Conservation (phyloP, 1,140 invertebrate genomes). For the Eufriesea mexicana region DNA sequence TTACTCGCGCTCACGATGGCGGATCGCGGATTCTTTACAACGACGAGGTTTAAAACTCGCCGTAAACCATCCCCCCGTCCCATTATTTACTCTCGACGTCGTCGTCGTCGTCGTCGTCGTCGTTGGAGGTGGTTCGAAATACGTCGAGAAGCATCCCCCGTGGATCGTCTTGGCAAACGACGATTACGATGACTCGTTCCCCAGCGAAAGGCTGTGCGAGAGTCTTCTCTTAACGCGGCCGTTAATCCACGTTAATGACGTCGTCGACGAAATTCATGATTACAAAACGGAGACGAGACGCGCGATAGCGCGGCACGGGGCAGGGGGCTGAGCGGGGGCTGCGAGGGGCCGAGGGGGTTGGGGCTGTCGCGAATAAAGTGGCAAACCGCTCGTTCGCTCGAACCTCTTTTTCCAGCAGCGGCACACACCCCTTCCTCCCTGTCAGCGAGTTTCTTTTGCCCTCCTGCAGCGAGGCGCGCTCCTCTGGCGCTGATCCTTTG, state of each 20-base stretch:
- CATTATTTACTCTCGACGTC: no score
- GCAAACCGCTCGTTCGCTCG: conserved; percentile 34
- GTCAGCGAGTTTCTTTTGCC: conserved; percentile 7
- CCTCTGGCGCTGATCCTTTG: conserved; percentile 53
- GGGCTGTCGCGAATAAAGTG: conserved; percentile 38
- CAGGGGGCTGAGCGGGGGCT: background rate
- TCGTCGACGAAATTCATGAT: conserved; percentile 55
- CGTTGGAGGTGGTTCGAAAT: no score
- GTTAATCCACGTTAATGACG: conserved; percentile 57
- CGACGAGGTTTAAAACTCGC: no score
- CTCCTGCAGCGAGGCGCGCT: conserved; percentile 9
- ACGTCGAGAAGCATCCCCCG: background rate
- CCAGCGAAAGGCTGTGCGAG: background rate
- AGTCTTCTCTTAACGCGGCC: conserved; percentile 30
- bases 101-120: no score
- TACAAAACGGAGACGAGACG: conserved; percentile 42
- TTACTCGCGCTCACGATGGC: no score
- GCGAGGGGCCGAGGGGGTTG: background rate
- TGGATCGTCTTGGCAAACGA: conserved; percentile 32
- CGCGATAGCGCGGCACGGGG: background rate
- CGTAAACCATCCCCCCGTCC: no score
- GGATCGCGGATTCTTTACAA: no score
- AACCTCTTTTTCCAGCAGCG: conserved; percentile 18
- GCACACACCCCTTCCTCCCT: background rate
- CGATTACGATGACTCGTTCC: conserved; percentile 25